A percentile compares a stretch with the other conserved stretches of the same genome.
Evolutionary conservation across 1,140 invertebrate species (phyloP).

Genomic region (Lucilia cuprina): DNA sequence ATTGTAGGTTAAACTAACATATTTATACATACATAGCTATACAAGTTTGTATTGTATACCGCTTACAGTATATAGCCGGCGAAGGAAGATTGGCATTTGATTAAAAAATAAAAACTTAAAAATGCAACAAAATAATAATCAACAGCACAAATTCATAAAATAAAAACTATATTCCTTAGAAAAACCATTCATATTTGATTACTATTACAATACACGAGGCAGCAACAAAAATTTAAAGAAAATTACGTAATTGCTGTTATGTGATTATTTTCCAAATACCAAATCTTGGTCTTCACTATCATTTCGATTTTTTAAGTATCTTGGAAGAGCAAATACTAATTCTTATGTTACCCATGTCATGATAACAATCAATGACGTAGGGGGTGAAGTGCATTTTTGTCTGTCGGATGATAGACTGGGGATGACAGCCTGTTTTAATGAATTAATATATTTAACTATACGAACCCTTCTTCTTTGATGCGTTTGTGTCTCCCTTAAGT

Average conservation of each 20-base stretch:
- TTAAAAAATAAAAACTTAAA: no score
- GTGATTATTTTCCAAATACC: constrained; percentile 23
- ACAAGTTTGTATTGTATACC: no score
- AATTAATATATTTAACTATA: not conserved
- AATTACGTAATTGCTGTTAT: constrained; percentile 36
- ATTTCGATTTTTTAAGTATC: not conserved
- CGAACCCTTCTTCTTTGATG: constrained; percentile 31
- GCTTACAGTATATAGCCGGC: no score
- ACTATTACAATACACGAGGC: not conserved
- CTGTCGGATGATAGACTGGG: no score
- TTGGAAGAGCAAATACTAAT: not conserved
- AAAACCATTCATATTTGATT: no score
- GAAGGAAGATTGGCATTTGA: no score
- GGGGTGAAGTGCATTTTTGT: not conserved
- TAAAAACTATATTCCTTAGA: no score
- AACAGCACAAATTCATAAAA: no score
- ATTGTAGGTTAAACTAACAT: constrained; percentile 55
- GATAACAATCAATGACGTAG: not conserved
- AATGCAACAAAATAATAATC: no score
- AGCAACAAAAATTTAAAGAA: not conserved
- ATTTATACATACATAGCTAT: no score
- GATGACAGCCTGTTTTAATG: not conserved
- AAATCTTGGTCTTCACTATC: not conserved
- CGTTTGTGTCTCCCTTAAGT: not conserved
- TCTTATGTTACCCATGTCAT: not conserved